phyloP scores from a whole-genome alignment of 2,797 vertebrate species.

The Cheirogaleus major region DNA sequence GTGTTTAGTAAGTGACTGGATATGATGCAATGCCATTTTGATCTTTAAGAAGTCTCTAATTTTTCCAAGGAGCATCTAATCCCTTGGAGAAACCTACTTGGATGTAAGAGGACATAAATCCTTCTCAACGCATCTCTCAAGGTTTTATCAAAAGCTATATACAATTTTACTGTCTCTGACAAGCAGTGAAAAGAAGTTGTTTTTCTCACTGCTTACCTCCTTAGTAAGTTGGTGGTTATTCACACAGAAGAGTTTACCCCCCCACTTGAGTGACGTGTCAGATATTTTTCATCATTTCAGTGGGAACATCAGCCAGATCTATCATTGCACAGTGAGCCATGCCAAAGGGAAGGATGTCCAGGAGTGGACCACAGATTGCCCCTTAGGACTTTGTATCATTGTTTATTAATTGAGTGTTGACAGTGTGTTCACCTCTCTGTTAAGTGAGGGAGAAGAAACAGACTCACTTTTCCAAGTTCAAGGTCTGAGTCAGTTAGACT shows the following conservation, averaged over 20 bases:
- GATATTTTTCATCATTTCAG: constrained; percentile 48
- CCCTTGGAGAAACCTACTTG: constrained; percentile 13
- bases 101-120: constrained; percentile 1
- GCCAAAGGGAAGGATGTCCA: constrained; percentile 46
- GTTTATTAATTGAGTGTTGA: constrained; percentile 72
- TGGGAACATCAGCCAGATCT: neutral
- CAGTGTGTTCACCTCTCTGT: constrained; percentile 64
- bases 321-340: neutral
- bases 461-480: neutral
- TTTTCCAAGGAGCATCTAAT: neutral
- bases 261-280: neutral
- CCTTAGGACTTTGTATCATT: constrained; percentile 35
- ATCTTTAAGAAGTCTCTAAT: neutral
- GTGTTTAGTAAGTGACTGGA: neutral
- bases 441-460: constrained; percentile 58
- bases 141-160: constrained; percentile 26
- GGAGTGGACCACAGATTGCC: constrained; percentile 46
- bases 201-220: neutral
- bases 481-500: neutral
- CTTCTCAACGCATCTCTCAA: neutral
- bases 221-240: constrained; percentile 11
- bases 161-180: constrained; percentile 18
- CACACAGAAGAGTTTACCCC: neutral
- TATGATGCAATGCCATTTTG: neutral
- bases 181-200: constrained; percentile 39